Base-by-base conservation (phyloP, 2,888 invertebrate genomes). In the Hedya salicella region DNA sequence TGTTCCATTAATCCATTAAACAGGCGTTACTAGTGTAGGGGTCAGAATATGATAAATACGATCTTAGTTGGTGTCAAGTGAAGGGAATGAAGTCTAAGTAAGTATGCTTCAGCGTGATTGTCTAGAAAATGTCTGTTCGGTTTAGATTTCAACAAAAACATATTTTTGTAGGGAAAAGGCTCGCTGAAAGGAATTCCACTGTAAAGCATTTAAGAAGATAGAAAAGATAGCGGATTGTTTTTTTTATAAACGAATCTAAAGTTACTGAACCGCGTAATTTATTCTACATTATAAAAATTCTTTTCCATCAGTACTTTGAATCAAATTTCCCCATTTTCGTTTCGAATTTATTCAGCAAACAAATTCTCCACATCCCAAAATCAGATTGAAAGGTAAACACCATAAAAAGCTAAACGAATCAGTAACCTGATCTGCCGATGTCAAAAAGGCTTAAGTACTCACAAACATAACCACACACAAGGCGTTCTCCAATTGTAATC, bases 321-420 rank as follows among this genome's bases (percentile, higher is more conserved):
- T 25, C 25, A 25, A 25, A 6, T 1, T 36, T 11, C 36, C 25
- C 42, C 30, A 56, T 57, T 19, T 32, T 17, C 44, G 19, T 19
- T 32, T 17, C 44, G 19, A 19, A 46, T 46, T 13, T 46, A 46
- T 57, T 44, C 32, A 42, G 25, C 19, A 32, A 57, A 44, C 32
- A 44, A 49, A 17, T 42, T 36, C 25, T 25, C 25, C 25, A 25
- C 25, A 25, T 25, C 40, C n/a, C 32, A 13, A 56, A 64, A 64
- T 64, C 63, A 49, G 40, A 56, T 49, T 21, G 49, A 14, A 63
- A 40, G 19, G 63, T 14, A 63, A 57, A 63, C 56, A 50, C 21
- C 21, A 32, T 36, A 17, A 59, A 64, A 64, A 59, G 42, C 50
- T 39, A 39, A 64, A 16, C 25, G 36, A 59, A 57, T 57, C 2